Evolutionary conservation across 2,113 vertebrate genomes (phyloP).

Genomic region (Eira barbara): DNA sequence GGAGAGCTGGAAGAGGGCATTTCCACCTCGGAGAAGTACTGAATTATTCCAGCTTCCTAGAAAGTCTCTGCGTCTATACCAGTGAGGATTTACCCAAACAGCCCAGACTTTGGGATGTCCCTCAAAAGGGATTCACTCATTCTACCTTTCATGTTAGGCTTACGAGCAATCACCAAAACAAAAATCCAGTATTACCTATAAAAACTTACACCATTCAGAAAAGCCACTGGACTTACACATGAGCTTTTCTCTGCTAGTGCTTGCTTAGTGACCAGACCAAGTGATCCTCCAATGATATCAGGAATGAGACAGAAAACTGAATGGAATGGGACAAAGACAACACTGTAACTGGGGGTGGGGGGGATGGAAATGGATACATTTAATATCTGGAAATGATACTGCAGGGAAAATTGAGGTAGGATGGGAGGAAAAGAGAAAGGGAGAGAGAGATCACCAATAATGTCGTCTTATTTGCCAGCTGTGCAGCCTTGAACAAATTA

Average conservation of each 20-base stretch:
- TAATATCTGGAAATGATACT: background rate
- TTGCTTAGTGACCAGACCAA: background rate
- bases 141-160: background rate
- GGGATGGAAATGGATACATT: background rate
- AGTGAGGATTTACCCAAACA: background rate
- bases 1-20: background rate
- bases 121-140: background rate
- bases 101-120: background rate
- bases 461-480: background rate
- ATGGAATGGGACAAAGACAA: background rate
- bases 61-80: background rate
- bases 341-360: background rate
- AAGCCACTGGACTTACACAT: background rate
- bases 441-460: background rate
- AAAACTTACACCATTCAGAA: background rate
- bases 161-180: background rate
- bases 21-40: background rate
- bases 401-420: fast-evolving
- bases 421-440: background rate
- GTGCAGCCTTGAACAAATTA: background rate
- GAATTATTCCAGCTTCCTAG: background rate
- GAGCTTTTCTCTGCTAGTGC: background rate
- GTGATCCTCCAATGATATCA: background rate
- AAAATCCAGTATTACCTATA: background rate
- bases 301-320: background rate